These are phyloP conservation scores for Pyrocoelia pectoralis DNA, from an alignment of 2,888 invertebrate species.

Conservation along the genomic window DNA sequence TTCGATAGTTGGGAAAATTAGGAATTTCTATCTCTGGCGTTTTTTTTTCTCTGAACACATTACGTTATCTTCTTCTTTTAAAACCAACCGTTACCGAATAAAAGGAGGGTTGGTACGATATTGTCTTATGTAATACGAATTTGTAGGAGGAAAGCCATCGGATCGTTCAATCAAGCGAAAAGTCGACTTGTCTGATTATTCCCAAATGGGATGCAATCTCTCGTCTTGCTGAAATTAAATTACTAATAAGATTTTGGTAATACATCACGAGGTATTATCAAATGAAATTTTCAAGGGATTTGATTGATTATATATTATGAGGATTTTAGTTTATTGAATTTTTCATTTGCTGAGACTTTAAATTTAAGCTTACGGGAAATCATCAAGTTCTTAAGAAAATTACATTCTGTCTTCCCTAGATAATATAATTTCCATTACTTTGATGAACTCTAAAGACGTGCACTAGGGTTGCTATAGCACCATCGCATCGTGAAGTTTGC, in stretches of 20 bases:
- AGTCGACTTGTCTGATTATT: constrained; percentile 32
- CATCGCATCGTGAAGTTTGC: constrained; percentile 13
- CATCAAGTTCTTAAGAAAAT: constrained; percentile 52
- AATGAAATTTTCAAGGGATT: constrained; percentile 17
- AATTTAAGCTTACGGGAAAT: constrained; percentile 44
- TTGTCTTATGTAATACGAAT: constrained; percentile 25
- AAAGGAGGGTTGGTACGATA: constrained; percentile 20
- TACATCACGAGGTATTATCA: constrained; percentile 25
- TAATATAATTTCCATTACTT: constrained; percentile 55
- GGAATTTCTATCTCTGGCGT: too few species aligned
- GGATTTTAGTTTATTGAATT: constrained; percentile 3
- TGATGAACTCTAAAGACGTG: constrained; percentile 48
- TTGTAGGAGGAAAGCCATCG: constrained; percentile 37
- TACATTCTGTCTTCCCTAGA: constrained; percentile 52
- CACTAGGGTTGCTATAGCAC: constrained; percentile 15
- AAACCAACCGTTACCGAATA: constrained; percentile 8
- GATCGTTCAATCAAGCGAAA: constrained; percentile 43
- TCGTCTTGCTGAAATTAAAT: constrained; percentile 28
- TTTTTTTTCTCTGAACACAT: too few species aligned
- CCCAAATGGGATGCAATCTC: constrained; percentile 33
- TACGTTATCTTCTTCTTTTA: too few species aligned
- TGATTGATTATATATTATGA: constrained; percentile 22
- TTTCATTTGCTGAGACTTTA: background rate
- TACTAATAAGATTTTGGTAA: constrained; percentile 25
- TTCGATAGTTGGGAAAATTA: too few species aligned